Conservation (phyloP, 2,113 vertebrate species). For the Hippolais icterina region DNA sequence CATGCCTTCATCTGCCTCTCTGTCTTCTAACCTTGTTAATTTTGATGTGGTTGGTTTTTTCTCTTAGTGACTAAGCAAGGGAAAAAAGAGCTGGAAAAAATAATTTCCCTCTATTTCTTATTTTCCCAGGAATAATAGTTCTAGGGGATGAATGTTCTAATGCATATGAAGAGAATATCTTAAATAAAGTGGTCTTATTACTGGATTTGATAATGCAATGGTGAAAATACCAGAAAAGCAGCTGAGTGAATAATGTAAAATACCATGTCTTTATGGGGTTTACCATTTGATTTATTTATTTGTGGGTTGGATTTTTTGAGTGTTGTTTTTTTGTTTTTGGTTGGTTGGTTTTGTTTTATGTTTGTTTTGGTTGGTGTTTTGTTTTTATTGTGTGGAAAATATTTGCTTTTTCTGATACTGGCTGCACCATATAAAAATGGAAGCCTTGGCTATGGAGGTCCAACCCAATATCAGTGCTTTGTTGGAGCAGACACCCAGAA, state of each 20-base stretch:
- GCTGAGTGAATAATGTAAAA: background rate
- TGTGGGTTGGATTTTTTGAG: background rate
- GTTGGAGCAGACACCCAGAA: background rate
- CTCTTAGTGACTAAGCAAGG: background rate
- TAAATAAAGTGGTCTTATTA: slow-evolving; percentile 23
- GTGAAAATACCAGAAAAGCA: background rate
- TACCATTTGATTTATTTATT: background rate
- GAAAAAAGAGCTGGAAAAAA: background rate
- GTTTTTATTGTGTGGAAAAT: background rate
- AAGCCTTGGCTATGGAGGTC: background rate
- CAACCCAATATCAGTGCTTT: background rate
- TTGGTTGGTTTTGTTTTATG: background rate
- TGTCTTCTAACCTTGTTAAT: background rate
- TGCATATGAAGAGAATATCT: background rate
- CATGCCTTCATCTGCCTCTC: background rate
- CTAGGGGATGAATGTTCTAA: background rate
- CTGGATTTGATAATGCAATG: background rate
- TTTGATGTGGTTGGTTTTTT: background rate
- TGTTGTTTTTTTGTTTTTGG: background rate
- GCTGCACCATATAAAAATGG: background rate
- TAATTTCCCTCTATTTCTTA: background rate
- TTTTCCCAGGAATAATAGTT: background rate
- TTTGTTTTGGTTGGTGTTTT: background rate
- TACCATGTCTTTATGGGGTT: background rate
- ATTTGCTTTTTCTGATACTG: background rate